Percentiles rank a stretch among this genome's conserved stretches.
phyloP scores from a whole-genome alignment of 2,888 invertebrate species.

The Ennomos erosarius region DNA sequence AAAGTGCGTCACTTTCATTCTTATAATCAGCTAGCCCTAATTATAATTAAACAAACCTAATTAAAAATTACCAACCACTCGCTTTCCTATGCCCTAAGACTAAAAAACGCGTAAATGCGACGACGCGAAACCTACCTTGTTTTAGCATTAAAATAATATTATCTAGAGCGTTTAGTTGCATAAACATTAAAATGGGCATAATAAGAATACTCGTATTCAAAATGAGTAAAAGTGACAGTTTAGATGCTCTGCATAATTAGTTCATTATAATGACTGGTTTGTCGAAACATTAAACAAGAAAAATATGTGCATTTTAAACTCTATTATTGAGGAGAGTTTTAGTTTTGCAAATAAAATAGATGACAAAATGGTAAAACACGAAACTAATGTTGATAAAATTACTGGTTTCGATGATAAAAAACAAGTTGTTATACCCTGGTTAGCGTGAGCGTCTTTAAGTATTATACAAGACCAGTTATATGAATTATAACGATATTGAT shows the following conservation, averaged over 20 bases:
- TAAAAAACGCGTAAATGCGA: conserved; percentile 35
- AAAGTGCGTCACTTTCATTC: conserved; percentile 38
- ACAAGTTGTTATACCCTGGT: too few species aligned
- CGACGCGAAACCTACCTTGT: conserved; percentile 34
- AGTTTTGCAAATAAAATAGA: conserved; percentile 6
- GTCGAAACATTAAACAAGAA: neutral
- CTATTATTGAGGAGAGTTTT: conserved; percentile 7
- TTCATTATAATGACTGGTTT: conserved; percentile 8
- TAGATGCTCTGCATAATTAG: conserved; percentile 9
- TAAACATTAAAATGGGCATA: conserved; percentile 15
- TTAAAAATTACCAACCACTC: conserved; percentile 1
- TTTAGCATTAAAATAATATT: conserved; percentile 9
- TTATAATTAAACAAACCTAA: conserved; percentile 31
- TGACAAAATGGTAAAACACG: conserved; percentile 11
- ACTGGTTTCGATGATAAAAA: too few species aligned
- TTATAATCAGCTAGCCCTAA: conserved; percentile 36
- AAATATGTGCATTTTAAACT: conserved; percentile 9
- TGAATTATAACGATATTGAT: too few species aligned
- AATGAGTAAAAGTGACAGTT: conserved; percentile 19
- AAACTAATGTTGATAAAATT: too few species aligned
- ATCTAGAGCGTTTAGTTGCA: conserved; percentile 4
- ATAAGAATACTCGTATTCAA: conserved; percentile 11
- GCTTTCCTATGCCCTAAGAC: conserved; percentile 28
- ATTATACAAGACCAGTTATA: too few species aligned
- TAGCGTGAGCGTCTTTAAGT: too few species aligned